Conservation (phyloP, 2,797 vertebrate species). For the Pagetopsis macropterus region DNA sequence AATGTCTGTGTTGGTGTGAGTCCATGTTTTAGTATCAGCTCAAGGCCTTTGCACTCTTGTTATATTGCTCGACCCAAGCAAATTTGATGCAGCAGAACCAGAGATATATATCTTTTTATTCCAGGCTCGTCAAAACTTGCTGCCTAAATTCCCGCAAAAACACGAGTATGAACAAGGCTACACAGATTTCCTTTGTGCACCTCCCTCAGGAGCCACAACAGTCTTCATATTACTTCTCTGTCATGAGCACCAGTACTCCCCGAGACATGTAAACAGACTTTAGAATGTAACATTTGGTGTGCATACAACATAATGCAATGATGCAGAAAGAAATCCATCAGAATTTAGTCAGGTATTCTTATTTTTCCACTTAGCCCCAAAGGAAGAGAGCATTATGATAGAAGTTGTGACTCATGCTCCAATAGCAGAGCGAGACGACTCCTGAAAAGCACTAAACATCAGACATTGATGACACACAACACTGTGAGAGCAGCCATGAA, state of each 20-base stretch:
- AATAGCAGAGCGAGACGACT: constrained; percentile 26
- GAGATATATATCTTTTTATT: background rate
- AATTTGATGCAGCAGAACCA: background rate
- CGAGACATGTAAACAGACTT: background rate
- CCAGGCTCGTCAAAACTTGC: background rate
- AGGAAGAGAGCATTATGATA: constrained; percentile 1
- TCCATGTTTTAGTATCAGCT: background rate
- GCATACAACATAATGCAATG: background rate
- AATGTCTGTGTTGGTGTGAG: background rate
- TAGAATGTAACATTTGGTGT: background rate
- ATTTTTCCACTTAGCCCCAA: constrained; percentile 19
- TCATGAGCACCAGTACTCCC: background rate
- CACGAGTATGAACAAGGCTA: background rate
- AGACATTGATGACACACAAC: constrained; percentile 29
- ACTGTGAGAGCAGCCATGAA: constrained; percentile 23
- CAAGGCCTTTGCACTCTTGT: background rate
- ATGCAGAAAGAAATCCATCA: background rate
- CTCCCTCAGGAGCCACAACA: background rate
- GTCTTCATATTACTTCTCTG: background rate
- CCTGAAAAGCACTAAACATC: constrained; percentile 24
- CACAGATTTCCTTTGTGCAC: background rate
- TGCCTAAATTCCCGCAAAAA: background rate
- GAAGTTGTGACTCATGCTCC: constrained; percentile 15
- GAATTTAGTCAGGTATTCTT: background rate
- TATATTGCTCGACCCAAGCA: background rate